Evolutionary conservation across 2,797 vertebrate species (phyloP).

Genomic region (Denticeps clupeoides): DNA sequence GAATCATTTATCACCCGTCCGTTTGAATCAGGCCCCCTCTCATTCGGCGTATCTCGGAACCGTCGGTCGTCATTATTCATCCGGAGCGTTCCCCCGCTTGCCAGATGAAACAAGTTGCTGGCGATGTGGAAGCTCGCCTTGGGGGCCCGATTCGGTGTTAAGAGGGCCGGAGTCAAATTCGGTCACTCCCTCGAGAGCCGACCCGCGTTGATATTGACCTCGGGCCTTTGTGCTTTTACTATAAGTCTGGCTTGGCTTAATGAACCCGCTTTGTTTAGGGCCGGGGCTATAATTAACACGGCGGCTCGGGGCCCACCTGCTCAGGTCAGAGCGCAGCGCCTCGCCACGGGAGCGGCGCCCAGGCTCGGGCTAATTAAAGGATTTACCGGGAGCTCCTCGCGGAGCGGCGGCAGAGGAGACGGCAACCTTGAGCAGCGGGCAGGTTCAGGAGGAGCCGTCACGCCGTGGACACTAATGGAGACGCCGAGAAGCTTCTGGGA

Average conservation of each 20-base stretch:
- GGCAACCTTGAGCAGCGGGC: constrained; percentile 1
- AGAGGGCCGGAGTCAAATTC: too few relatives aligned
- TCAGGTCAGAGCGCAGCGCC: constrained; percentile 11
- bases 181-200: too few relatives aligned
- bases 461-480: background rate
- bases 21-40: background rate
- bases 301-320: constrained; percentile 29
- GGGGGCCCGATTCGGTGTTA: too few relatives aligned
- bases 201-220: background rate
- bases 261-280: constrained; percentile 27
- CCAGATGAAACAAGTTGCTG: too few relatives aligned
- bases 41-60: constrained; percentile 7
- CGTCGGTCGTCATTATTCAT: constrained; percentile 1
- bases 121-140: too few relatives aligned
- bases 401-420: background rate
- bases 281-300: constrained; percentile 32
- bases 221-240: constrained; percentile 1
- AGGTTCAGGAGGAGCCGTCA: background rate
- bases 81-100: background rate
- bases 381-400: background rate
- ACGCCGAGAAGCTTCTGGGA: background rate
- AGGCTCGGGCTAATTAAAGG: constrained; percentile 27
- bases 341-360: constrained; percentile 10
- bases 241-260: constrained; percentile 17
- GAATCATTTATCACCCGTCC: constrained; percentile 4